phyloP scores from a whole-genome alignment of 2,888 invertebrate genomes.

The Euzophera pinguis region DNA sequence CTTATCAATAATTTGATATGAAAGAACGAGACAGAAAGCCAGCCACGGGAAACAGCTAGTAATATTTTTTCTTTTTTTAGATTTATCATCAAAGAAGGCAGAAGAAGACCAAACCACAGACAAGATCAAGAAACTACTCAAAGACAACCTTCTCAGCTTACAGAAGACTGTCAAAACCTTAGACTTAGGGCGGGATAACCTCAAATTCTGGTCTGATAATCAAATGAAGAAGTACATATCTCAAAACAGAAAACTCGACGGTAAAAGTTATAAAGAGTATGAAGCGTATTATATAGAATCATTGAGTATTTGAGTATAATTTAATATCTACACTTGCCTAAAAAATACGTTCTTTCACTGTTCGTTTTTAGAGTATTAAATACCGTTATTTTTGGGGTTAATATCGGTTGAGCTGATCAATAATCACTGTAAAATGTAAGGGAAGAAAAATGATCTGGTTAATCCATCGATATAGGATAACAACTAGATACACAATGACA shows the following conservation, averaged over 20 bases:
- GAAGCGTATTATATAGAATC: conserved; percentile 44
- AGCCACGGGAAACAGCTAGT: background rate
- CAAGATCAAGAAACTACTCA: conserved; percentile 55
- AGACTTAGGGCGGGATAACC: conserved; percentile 42
- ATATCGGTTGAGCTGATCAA: too few species aligned
- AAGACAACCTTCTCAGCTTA: conserved; percentile 44
- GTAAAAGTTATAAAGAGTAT: conserved; percentile 48
- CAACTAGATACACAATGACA: too few species aligned
- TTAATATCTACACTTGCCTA: too few species aligned
- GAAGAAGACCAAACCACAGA: conserved; percentile 47
- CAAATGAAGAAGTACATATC: conserved; percentile 46
- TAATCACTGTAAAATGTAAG: too few species aligned
- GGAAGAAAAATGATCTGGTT: too few species aligned
- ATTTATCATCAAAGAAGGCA: conserved; percentile 38
- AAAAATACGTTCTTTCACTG: too few species aligned
- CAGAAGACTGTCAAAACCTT: conserved; percentile 48
- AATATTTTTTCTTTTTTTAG: conserved; percentile 33
- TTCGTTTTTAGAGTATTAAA: too few species aligned
- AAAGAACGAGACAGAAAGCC: too few species aligned
- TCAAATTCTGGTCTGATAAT: conserved; percentile 52
- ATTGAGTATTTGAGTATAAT: conserved; percentile 21
- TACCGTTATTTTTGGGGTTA: too few species aligned
- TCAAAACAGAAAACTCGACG: conserved; percentile 41
- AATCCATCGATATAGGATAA: too few species aligned
- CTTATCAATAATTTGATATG: too few species aligned